These are phyloP conservation scores for Microlaimidae sp. DNA, from an alignment of 2,888 invertebrate genomes.

Conservation along the genomic window DNA sequence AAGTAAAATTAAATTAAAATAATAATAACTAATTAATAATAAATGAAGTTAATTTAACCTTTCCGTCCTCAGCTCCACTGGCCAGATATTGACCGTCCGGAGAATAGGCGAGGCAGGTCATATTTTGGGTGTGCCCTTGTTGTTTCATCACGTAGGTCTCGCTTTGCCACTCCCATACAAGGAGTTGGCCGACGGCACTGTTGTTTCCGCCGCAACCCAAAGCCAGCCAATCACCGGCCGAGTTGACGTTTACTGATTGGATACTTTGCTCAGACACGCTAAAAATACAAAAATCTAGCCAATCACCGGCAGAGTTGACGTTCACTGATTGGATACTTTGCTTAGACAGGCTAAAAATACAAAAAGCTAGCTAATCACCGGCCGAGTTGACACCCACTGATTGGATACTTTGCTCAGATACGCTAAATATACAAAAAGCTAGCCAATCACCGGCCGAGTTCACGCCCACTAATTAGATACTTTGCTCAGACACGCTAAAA, in stretches of 20 bases:
- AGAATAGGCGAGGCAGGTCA: constrained; percentile 74
- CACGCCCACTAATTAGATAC: too few species aligned
- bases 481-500: too few species aligned
- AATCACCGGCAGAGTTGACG: too few species aligned
- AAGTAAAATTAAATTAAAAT: background rate
- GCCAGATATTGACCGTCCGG: constrained; percentile 77
- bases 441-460: too few species aligned
- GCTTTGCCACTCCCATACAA: constrained; percentile 99
- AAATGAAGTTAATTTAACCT: constrained; percentile 46
- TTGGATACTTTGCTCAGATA: constrained; percentile 62
- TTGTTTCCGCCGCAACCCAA: constrained; percentile 63
- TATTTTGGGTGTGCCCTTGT: constrained; percentile 78
- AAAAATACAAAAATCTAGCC: too few species aligned
- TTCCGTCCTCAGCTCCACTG: constrained; percentile 81
- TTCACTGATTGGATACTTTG: too few species aligned
- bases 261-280: constrained; percentile 61
- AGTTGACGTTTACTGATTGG: constrained; percentile 60
- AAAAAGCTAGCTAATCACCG: constrained; percentile 90
- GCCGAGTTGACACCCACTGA: constrained; percentile 61
- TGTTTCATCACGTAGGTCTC: constrained; percentile 96
- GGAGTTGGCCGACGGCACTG: constrained; percentile 52
- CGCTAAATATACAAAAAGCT: too few species aligned
- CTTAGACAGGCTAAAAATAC: too few species aligned
- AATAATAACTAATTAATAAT: background rate
- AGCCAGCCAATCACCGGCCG: constrained; percentile 86